These are phyloP conservation scores for Danio aesculapii DNA, from an alignment of 2,797 vertebrate genomes.

Conservation along the genomic window DNA sequence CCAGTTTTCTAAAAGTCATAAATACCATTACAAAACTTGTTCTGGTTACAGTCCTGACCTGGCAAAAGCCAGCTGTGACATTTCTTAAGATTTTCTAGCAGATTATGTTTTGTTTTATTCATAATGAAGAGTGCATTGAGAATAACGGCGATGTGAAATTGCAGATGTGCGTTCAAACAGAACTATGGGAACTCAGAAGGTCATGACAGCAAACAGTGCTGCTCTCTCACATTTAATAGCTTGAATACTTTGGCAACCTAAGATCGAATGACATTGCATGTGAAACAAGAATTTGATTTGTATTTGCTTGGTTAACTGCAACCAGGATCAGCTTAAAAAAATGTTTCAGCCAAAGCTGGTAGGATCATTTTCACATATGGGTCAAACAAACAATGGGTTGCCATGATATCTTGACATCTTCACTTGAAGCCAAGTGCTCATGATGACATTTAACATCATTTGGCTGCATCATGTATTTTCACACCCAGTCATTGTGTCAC, in stretches of 20 bases:
- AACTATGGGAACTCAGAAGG: constrained; percentile 34
- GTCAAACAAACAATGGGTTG: constrained; percentile 64
- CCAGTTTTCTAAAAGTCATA: constrained; percentile 28
- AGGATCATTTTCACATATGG: constrained; percentile 64
- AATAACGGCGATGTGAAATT: constrained; percentile 25
- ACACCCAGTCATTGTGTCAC: constrained; percentile 48
- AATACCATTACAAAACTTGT: constrained; percentile 29
- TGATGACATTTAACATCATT: constrained; percentile 42
- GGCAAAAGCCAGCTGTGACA: constrained; percentile 6
- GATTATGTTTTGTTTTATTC: not conserved
- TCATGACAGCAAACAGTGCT: constrained; percentile 21
- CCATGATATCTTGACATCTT: constrained; percentile 59
- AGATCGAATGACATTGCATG: constrained; percentile 58
- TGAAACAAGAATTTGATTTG: constrained; percentile 53
- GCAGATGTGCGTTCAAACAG: constrained; percentile 38
- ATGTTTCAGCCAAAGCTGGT: constrained; percentile 59
- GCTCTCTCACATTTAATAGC: constrained; percentile 37
- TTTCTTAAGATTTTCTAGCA: constrained; percentile 32
- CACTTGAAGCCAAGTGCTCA: constrained; percentile 46
- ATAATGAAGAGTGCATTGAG: constrained; percentile 3
- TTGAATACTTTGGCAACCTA: constrained; percentile 53
- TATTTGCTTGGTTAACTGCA: constrained; percentile 53
- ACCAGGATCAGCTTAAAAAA: constrained; percentile 48
- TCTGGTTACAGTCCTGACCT: constrained; percentile 14
- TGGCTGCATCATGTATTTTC: constrained; percentile 44